These are phyloP conservation scores for Pomatostomus ruficeps DNA, from an alignment of 2,113 vertebrate genomes.

Conservation along the genomic window DNA sequence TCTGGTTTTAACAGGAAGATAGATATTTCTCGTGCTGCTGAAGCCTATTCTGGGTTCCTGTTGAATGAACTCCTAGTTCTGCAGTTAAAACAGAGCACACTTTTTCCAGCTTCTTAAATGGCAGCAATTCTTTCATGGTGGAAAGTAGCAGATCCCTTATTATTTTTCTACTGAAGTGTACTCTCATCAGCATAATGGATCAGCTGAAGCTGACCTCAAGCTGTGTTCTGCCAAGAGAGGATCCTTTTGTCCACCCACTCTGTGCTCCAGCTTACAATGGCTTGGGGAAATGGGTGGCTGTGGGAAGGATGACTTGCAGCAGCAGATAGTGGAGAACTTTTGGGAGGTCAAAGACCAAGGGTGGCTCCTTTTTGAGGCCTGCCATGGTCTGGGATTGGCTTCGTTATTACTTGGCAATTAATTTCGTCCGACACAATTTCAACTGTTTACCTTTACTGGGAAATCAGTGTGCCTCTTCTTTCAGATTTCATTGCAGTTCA, in stretches of 20 bases:
- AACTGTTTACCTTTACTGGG: not conserved
- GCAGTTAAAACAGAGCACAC: not conserved
- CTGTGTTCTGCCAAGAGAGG: not conserved
- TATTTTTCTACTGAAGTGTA: not conserved
- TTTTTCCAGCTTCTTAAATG: not conserved
- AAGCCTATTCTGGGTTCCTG: not conserved
- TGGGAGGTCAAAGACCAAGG: not conserved
- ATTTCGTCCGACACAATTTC: not conserved
- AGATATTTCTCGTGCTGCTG: not conserved
- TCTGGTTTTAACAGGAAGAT: not conserved
- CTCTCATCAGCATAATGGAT: not conserved
- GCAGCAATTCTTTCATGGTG: not conserved
- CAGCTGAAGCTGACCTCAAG: not conserved
- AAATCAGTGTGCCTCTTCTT: not conserved
- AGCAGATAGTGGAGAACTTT: not conserved
- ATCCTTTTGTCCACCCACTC: not conserved
- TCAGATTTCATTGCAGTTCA: not conserved
- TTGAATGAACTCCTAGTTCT: not conserved
- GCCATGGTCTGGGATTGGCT: not conserved
- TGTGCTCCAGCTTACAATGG: fast-evolving
- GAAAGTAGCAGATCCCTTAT: not conserved
- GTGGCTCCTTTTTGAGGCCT: fast-evolving
- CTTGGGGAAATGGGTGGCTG: not conserved
- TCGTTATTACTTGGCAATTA: not conserved
- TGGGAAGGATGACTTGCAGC: not conserved